A percentile compares a stretch with the other conserved stretches of the same genome.
phyloP scores from a whole-genome alignment of 2,113 vertebrate genomes.

The Hyaena hyaena region DNA sequence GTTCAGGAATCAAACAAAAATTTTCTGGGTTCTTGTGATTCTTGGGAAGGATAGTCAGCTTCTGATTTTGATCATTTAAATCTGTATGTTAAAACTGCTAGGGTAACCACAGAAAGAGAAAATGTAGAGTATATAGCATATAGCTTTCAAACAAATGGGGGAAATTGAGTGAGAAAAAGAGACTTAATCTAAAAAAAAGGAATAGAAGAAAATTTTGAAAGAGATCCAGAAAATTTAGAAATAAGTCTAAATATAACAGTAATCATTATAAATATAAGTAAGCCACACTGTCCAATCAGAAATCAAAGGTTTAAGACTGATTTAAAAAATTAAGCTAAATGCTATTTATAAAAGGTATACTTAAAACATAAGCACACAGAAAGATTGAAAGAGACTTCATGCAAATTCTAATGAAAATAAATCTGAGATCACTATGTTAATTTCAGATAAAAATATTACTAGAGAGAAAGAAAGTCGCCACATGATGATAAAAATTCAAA shows the following conservation, averaged over 20 bases:
- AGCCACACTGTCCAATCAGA: not conserved
- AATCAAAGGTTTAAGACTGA: constrained; percentile 17
- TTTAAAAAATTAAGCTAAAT: constrained; percentile 34
- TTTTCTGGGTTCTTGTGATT: not conserved
- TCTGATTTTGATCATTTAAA: not conserved
- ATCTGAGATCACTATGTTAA: constrained; percentile 19
- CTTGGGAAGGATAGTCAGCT: not conserved
- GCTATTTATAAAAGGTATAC: not conserved
- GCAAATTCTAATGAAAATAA: constrained; percentile 30
- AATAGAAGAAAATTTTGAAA: not conserved
- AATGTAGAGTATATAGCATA: not conserved
- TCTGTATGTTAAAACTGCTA: not conserved
- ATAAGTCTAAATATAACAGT: not conserved
- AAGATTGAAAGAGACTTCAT: not conserved
- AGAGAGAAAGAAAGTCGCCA: not conserved
- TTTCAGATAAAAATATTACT: constrained; percentile 14
- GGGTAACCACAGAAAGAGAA: not conserved
- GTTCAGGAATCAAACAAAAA: not conserved
- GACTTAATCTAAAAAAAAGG: not conserved
- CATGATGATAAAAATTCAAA: not conserved
- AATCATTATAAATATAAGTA: constrained; percentile 15
- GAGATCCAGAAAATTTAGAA: not conserved
- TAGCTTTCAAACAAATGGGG: not conserved
- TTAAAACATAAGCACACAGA: not conserved
- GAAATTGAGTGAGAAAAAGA: not conserved